Base-by-base conservation (phyloP, 1,140 invertebrate species). In the Eueides isabella region DNA sequence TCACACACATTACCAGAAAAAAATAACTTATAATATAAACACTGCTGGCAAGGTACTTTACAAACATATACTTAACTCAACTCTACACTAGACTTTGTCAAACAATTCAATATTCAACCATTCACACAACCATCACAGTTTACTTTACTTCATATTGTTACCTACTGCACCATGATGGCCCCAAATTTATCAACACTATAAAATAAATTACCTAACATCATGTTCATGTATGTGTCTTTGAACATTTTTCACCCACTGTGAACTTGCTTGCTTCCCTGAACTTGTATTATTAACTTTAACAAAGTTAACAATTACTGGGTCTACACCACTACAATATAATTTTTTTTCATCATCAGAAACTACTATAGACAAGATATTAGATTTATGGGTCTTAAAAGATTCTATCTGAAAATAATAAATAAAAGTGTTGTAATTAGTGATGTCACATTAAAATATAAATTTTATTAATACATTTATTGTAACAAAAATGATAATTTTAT, bases 221-320 rank as follows among this genome's bases (percentile, higher is more conserved):
- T 98, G 97, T 28, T 96, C 95, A 90, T 98, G 97, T 33, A 97
- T 95, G 80, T 95, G 94, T 71, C 96, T 94, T 79, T 97, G 96
- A 9, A 96, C 94, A 70, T 96, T 96, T 87, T 96, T 96, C 0
- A 98, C 95, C 98, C 98, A 98, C 64, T 95, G 94, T 2, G 91
- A 80, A 26, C 82, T 80, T 4, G 78, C 61, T 29, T 83, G 73
- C 64, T 86, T 84, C 1, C 73, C 75, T 23, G 69, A 68, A 48
- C 93, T 91, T 11, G 11, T 55, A 23, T 94, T 88, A 55, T 94
- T 94, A 2, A 94, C 94, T 91, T 96, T 96, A 33, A 96, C 92
- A 78, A 94, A 92, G 74, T 95, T 95, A 5, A 96, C 93, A 55
- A 98, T 96, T 1, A 95, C 92, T 1, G 97, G 96, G 89, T 98